phyloP scores from a whole-genome alignment of 2,113 vertebrate species.

The Rhynchomys soricoides region DNA sequence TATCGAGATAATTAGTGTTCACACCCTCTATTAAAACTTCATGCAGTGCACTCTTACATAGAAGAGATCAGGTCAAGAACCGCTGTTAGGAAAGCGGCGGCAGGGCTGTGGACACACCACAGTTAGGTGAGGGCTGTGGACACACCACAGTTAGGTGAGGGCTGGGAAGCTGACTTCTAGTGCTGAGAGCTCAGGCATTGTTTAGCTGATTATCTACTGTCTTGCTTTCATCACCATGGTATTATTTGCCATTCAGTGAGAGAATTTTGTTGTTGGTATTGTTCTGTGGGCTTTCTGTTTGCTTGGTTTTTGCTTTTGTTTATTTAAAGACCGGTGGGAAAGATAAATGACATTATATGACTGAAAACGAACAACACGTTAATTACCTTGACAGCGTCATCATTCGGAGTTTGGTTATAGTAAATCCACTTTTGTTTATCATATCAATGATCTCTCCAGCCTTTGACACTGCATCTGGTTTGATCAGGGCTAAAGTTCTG shows the following conservation, averaged over 20 bases:
- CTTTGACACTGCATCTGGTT: constrained; percentile 91
- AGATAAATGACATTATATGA: background rate
- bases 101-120: background rate
- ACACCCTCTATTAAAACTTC: background rate
- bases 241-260: background rate
- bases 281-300: background rate
- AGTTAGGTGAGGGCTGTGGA: too few relatives aligned
- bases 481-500: constrained; percentile 96
- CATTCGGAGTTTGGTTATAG: constrained; percentile 98
- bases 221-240: background rate
- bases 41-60: background rate
- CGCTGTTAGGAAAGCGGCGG: background rate
- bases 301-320: background rate
- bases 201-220: background rate
- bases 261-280: background rate
- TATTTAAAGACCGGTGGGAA: constrained; percentile 2
- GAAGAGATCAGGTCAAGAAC: background rate
- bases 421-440: constrained; percentile 91
- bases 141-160: background rate
- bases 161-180: background rate
- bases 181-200: background rate
- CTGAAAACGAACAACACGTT: constrained; percentile 71
- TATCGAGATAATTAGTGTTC: background rate
- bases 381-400: constrained; percentile 94
- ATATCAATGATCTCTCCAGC: constrained; percentile 93